These are phyloP conservation scores for Zosterops borbonicus DNA, from an alignment of 2,113 vertebrate genomes.

Conservation along the genomic window DNA sequence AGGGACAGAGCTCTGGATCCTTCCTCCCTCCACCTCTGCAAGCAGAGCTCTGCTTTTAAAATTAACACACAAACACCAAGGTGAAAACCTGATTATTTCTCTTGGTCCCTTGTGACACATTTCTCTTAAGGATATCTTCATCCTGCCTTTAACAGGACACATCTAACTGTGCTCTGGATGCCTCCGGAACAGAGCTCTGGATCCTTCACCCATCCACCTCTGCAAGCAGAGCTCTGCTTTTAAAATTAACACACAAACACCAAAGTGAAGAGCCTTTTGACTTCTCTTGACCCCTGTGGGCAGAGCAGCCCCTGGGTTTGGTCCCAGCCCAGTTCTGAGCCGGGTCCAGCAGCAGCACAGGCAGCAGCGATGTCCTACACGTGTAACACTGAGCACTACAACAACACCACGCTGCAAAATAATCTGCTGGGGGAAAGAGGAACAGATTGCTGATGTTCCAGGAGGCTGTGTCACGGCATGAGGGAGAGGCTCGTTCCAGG, in stretches of 20 bases:
- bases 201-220: background rate
- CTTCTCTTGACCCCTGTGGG: background rate
- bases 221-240: background rate
- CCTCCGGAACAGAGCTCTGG: background rate
- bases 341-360: background rate
- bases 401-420: background rate
- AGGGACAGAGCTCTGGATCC: background rate
- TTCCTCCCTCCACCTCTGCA: background rate
- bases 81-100: background rate
- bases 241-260: background rate
- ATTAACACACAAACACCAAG: background rate
- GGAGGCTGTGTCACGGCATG: background rate
- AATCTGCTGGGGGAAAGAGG: background rate
- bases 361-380: background rate
- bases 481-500: background rate
- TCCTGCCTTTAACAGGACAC: rapidly evolving
- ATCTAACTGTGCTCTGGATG: rapidly evolving
- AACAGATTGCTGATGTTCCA: background rate
- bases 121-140: background rate
- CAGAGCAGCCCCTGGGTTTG: rapidly evolving
- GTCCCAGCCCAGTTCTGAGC: rapidly evolving
- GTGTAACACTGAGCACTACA: background rate
- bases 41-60: background rate
- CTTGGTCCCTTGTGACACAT: background rate
- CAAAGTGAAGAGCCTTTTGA: background rate